Conservation (phyloP, 2,797 vertebrate species). For the Falco naumanni region DNA sequence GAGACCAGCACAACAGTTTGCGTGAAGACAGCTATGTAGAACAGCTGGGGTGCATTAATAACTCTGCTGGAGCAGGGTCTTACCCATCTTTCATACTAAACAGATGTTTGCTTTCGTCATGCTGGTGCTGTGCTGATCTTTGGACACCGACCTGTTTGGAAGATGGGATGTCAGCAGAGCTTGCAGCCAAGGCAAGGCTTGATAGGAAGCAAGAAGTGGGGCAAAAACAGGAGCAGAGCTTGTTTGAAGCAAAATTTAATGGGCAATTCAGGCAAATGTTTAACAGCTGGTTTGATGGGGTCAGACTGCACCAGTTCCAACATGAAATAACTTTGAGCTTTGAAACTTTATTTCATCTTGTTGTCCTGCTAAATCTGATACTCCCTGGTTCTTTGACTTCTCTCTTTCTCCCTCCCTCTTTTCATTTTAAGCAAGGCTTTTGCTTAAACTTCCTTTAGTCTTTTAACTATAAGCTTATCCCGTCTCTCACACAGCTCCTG, state of each 20-base stretch:
- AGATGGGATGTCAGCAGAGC: background rate
- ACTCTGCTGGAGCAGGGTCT: background rate
- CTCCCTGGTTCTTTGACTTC: background rate
- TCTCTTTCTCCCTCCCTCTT: background rate
- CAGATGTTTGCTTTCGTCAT: background rate
- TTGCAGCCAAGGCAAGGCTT: background rate
- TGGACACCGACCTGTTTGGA: background rate
- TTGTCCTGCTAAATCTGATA: conserved; percentile 7
- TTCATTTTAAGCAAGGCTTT: conserved; percentile 6
- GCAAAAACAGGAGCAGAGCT: background rate
- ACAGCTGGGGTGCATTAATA: background rate
- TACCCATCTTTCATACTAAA: background rate
- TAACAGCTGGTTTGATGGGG: conserved; percentile 14
- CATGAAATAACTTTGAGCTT: conserved; percentile 14
- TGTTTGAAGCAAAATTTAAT: background rate
- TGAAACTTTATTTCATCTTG: conserved; percentile 36
- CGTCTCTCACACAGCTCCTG: background rate
- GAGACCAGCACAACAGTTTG: background rate
- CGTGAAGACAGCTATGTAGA: background rate
- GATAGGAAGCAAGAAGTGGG: background rate
- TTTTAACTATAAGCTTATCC: conserved; percentile 30
- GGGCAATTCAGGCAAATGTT: background rate
- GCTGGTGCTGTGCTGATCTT: background rate
- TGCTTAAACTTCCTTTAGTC: conserved; percentile 11
- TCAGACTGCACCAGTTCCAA: background rate